Evolutionary conservation across 2,113 vertebrate genomes (phyloP).

Genomic region (Chitala chitala): DNA sequence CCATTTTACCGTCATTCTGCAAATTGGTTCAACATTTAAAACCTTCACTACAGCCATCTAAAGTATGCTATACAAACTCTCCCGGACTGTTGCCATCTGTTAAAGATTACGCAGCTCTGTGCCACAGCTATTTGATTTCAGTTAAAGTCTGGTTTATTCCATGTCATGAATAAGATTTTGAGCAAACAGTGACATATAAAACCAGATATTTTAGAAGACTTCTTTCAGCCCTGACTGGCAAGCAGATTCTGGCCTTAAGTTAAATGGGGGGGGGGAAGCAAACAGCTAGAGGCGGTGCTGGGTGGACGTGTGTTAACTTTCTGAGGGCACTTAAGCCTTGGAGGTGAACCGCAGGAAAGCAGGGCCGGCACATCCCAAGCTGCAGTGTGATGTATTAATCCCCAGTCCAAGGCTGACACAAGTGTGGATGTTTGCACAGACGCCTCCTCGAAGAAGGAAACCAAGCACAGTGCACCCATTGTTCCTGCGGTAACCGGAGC

Average conservation of each 20-base stretch:
- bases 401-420: constrained; percentile 51
- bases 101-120: constrained; percentile 54
- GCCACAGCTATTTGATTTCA: constrained; percentile 54
- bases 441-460: constrained; percentile 50
- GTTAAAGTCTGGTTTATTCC: constrained; percentile 50
- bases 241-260: constrained; percentile 21
- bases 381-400: constrained; percentile 55
- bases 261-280: constrained; percentile 38
- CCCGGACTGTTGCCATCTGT: constrained; percentile 57
- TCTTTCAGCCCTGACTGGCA: constrained; percentile 14
- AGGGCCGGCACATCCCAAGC: constrained; percentile 46
- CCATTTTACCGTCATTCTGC: constrained; percentile 47
- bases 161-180: constrained; percentile 53
- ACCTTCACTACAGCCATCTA: constrained; percentile 43
- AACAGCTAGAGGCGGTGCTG: constrained; percentile 39
- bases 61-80: constrained; percentile 47
- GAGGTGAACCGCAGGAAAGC: constrained; percentile 31
- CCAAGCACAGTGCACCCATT: constrained; percentile 59
- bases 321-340: constrained; percentile 24
- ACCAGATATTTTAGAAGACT: constrained; percentile 52
- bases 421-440: constrained; percentile 55
- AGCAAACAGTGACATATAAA: constrained; percentile 61
- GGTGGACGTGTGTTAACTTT: constrained; percentile 46
- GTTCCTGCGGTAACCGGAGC: constrained; percentile 65
- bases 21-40: constrained; percentile 43